These are phyloP conservation scores for Stomorhina lunata DNA, from an alignment of 2,888 invertebrate species.

Conservation along the genomic window DNA sequence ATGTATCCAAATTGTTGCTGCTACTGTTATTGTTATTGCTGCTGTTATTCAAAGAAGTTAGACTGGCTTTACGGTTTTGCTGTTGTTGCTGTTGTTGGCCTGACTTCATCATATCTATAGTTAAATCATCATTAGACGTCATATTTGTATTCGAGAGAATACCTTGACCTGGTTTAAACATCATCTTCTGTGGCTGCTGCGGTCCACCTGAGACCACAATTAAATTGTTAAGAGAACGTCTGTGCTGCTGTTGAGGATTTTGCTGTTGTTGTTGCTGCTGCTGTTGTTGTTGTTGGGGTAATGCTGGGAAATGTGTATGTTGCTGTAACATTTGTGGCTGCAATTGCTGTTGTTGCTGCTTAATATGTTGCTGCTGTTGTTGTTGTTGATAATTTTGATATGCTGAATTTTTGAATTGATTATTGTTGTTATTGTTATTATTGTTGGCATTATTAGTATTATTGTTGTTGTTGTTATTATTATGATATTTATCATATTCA, in stretches of 20 bases:
- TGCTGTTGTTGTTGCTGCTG: conserved; percentile 67
- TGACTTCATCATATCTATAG: conserved; percentile 51
- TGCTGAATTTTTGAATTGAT: conserved; percentile 77
- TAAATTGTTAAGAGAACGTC: conserved; percentile 78
- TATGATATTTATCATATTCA: conserved; percentile 70
- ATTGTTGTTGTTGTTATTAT: conserved; percentile 58
- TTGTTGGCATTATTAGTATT: conserved; percentile 48
- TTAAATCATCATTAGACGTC: conserved; percentile 61
- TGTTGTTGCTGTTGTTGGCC: conserved; percentile 59
- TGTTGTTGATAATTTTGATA: conserved; percentile 76
- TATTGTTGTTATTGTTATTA: conserved; percentile 60
- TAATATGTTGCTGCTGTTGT: conserved; percentile 65
- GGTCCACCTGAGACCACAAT: conserved; percentile 76
- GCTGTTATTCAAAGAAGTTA: conserved; percentile 36
- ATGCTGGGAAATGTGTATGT: conserved; percentile 72
- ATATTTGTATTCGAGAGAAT: conserved; percentile 68
- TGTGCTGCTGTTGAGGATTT: conserved; percentile 69
- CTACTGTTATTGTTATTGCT: conserved; percentile 35
- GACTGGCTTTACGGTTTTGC: conserved; percentile 69
- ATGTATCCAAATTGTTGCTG: conserved; percentile 52
- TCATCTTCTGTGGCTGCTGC: conserved; percentile 76
- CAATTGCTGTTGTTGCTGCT: conserved; percentile 65
- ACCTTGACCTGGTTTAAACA: conserved; percentile 76
- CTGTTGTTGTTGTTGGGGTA: conserved; percentile 72
- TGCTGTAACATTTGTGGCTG: conserved; percentile 74